phyloP scores from a whole-genome alignment of 2,797 vertebrate genomes.

The Serranus cabrilla region DNA sequence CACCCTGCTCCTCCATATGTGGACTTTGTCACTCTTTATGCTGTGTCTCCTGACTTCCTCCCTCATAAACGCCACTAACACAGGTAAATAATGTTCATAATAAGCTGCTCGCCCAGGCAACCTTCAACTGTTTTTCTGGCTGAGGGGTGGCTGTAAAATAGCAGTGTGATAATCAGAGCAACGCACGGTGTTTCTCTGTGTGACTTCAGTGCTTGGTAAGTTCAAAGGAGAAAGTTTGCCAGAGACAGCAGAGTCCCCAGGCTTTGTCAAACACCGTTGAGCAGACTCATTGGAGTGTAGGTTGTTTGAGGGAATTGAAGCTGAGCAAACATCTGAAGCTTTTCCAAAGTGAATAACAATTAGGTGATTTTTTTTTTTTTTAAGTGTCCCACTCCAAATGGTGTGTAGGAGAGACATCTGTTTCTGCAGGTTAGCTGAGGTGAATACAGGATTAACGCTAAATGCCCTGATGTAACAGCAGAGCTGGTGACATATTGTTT shows the following conservation, averaged over 20 bases:
- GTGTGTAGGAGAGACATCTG: slow-evolving; percentile 74
- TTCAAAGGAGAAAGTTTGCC: slow-evolving; percentile 57
- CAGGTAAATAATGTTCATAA: no score
- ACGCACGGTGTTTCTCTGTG: slow-evolving; percentile 20
- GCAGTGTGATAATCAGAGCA: slow-evolving; percentile 19
- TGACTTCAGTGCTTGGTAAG: slow-evolving; percentile 14
- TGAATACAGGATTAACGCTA: slow-evolving; percentile 43
- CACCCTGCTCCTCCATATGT: no score
- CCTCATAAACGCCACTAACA: no score
- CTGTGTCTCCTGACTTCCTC: no score
- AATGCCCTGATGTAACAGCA: slow-evolving; percentile 22
- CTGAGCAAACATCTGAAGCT: slow-evolving; percentile 60
- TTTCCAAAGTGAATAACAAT: slow-evolving; percentile 66
- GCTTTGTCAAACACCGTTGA: slow-evolving; percentile 37
- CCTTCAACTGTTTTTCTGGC: no score
- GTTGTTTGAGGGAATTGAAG: slow-evolving; percentile 50
- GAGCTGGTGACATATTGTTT: slow-evolving; percentile 41
- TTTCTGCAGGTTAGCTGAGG: slow-evolving; percentile 66
- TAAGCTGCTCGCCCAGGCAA: no score
- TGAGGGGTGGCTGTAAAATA: slow-evolving; percentile 27
- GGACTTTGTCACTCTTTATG: no score
- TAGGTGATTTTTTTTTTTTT: slow-evolving; percentile 30
- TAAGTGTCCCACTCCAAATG: slow-evolving; percentile 46
- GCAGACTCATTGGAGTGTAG: slow-evolving; percentile 27
- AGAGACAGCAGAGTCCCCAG: slow-evolving; percentile 34